A percentile compares a stretch with the other conserved stretches of the same genome.
These are phyloP conservation scores for Cyphomyrmex costatus DNA, from an alignment of 1,140 invertebrate species.

Conservation along the genomic window DNA sequence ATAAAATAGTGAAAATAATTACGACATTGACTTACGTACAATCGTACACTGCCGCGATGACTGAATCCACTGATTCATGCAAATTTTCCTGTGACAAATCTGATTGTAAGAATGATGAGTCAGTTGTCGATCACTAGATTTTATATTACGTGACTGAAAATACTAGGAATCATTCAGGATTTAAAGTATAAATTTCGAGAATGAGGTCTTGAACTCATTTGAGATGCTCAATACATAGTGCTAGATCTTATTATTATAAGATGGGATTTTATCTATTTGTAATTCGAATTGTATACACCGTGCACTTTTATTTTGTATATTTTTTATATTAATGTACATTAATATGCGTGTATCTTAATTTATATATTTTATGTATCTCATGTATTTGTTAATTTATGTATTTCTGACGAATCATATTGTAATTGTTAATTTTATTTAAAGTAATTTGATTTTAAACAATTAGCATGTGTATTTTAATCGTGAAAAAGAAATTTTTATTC, in stretches of 20 bases:
- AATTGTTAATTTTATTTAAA: too few species aligned
- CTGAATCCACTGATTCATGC: constrained; percentile 6
- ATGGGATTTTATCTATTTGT: background rate
- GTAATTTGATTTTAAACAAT: too few species aligned
- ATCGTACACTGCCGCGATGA: background rate
- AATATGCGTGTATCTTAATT: background rate
- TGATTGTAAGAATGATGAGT: background rate
- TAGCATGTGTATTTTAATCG: too few species aligned
- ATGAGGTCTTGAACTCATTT: background rate
- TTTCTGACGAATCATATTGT: too few species aligned
- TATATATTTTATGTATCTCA: background rate
- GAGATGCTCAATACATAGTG: background rate
- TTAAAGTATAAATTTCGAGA: background rate
- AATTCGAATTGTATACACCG: background rate
- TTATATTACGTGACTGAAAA: background rate
- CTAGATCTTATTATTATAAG: background rate
- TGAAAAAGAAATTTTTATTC: too few species aligned
- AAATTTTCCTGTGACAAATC: constrained; percentile 20
- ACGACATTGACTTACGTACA: background rate
- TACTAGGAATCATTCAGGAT: background rate
- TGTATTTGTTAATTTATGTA: too few species aligned
- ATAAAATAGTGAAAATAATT: background rate
- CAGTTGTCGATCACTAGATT: background rate
- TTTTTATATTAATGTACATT: too few species aligned
- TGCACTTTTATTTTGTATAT: background rate